phyloP scores from a whole-genome alignment of 2,113 vertebrate species.

The Vicugna pacos region DNA sequence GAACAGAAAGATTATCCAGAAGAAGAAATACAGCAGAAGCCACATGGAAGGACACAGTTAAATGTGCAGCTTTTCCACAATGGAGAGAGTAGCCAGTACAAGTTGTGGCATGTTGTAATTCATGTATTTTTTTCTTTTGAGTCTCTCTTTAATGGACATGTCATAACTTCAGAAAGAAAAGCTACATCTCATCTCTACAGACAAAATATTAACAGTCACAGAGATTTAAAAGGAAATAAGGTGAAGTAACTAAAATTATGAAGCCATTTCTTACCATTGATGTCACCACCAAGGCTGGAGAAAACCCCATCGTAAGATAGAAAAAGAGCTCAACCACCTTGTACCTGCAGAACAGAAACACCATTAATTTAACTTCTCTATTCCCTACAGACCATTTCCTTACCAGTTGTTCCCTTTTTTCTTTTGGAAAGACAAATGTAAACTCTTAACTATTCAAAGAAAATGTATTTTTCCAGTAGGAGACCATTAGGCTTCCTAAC shows the following conservation, averaged over 20 bases:
- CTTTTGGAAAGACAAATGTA: conserved; percentile 27
- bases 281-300: conserved; percentile 96
- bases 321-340: conserved; percentile 98
- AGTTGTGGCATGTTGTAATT: neutral
- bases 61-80: neutral
- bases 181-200: neutral
- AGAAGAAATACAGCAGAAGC: neutral
- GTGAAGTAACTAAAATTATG: neutral
- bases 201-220: neutral
- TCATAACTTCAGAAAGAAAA: conserved; percentile 29
- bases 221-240: conserved; percentile 15
- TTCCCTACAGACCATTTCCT: conserved; percentile 33
- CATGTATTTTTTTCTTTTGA: neutral
- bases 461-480: neutral
- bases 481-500: neutral
- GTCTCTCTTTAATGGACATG: neutral
- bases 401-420: conserved; percentile 16
- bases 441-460: neutral
- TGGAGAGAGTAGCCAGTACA: neutral
- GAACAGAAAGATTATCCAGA: neutral
- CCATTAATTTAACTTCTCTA: neutral
- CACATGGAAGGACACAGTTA: neutral
- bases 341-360: conserved; percentile 89
- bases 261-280: conserved; percentile 94
- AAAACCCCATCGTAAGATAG: conserved; percentile 98